Base-by-base conservation (phyloP, 2,797 vertebrate species). In the Lemur catta region DNA sequence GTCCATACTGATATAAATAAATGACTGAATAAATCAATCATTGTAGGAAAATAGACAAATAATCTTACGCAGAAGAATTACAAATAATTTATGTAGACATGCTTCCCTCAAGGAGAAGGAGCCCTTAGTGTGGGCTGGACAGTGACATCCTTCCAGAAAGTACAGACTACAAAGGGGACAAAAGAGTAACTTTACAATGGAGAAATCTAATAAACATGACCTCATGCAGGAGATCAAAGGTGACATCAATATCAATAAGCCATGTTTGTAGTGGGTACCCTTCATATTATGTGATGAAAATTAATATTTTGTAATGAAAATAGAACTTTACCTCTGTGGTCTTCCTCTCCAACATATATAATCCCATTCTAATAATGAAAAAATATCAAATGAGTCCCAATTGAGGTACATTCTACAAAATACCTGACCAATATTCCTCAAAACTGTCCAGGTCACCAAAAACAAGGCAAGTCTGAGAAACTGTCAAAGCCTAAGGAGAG, bases 51-150 rank as follows among this genome's bases (percentile, higher is more conserved):
- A 69, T 12, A 93, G 63, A 89, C 30, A 48, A 35, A 74, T 46
- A 4, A 4, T 81, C 8, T 38, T 33, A 72, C 7, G 17, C 24
- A 69, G 18, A 87, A 61, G 3, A 63, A 38, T 61, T 59, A 33
- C 28, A 92, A 81, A 72, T 41, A 59, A 92, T n/a, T 76, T 63
- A 57, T 67, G 13, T 59, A 91, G 6, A 33, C 63, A 59, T 8
- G 13, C 15, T 8, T 11, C 7, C 43, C 46, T 95, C 12, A 69
- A 18, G 35, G 10, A 61, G 48, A 17, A 79, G 18, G 22, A 30
- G 6, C n/a, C 67, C 67, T 57, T 33, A 22, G 22, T 57, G 1
- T 87, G 22, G 33, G 7, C 4, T 72, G 74, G 4, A 48, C 20
- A 43, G n/a, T 81, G 38, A 71, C 2, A 75, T 79, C 17, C 63